Evolutionary conservation across 2,888 invertebrate genomes (phyloP).

Genomic region (Nudaria mundana): DNA sequence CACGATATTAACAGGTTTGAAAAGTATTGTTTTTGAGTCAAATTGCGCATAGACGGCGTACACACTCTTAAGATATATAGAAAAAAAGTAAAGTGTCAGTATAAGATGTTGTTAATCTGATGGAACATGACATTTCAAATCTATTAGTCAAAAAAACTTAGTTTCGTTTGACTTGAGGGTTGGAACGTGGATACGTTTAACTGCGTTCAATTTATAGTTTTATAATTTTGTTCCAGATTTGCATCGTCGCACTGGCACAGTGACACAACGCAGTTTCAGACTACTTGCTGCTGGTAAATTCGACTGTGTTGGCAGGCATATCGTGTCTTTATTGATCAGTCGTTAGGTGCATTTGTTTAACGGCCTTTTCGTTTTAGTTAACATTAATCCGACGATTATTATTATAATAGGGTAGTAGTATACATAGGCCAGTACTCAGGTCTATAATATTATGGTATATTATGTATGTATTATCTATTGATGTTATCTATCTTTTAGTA

Average conservation of each 20-base stretch:
- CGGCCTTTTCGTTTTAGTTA: slow-evolving; percentile 38
- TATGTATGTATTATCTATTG: slow-evolving; percentile 20
- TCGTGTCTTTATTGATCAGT: slow-evolving; percentile 58
- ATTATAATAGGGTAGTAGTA: slow-evolving; percentile 22
- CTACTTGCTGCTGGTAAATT: slow-evolving; percentile 73
- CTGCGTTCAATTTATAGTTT: too few relatives aligned
- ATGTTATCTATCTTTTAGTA: slow-evolving; percentile 25
- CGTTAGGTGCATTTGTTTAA: slow-evolving; percentile 71
- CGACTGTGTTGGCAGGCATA: slow-evolving; percentile 69
- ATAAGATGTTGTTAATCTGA: too few relatives aligned
- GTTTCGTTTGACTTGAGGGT: too few relatives aligned
- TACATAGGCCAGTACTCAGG: slow-evolving; percentile 17
- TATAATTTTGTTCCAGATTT: slow-evolving; percentile 78
- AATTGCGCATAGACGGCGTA: too few relatives aligned
- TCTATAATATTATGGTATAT: slow-evolving; percentile 20
- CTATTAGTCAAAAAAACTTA: too few relatives aligned
- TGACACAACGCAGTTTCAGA: slow-evolving; percentile 61
- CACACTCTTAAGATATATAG: too few relatives aligned
- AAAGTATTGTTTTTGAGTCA: too few relatives aligned
- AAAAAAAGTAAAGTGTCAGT: too few relatives aligned
- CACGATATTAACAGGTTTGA: too few relatives aligned
- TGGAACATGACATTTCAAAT: too few relatives aligned
- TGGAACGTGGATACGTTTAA: too few relatives aligned
- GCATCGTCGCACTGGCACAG: slow-evolving; percentile 51
- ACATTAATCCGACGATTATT: slow-evolving; percentile 19